Conservation (phyloP, 1,140 invertebrate genomes). For the Ceratina japonica region DNA sequence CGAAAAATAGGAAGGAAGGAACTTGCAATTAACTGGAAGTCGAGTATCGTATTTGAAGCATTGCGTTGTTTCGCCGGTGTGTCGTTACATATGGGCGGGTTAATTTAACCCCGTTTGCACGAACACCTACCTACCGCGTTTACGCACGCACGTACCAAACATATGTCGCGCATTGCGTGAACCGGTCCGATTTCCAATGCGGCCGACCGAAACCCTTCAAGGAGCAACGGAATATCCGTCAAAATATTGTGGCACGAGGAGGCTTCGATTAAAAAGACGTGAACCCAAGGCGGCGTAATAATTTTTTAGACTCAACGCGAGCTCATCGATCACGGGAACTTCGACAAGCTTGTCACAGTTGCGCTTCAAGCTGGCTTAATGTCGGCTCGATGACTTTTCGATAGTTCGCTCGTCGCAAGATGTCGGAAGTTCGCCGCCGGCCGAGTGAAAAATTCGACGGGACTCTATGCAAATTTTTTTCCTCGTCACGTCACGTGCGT, state of each 20-base stretch:
- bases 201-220: too few species aligned
- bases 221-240: not conserved
- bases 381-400: slow-evolving; percentile 78
- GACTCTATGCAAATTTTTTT: slow-evolving; percentile 78
- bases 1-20: not conserved
- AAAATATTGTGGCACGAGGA: not conserved
- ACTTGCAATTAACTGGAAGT: not conserved
- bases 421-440: slow-evolving; percentile 49
- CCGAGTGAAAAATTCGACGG: slow-evolving; percentile 65
- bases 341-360: slow-evolving; percentile 51
- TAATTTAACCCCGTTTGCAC: slow-evolving; percentile 69
- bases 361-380: slow-evolving; percentile 65
- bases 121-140: slow-evolving; percentile 39
- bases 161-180: slow-evolving; percentile 52
- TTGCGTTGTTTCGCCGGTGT: slow-evolving; percentile 35
- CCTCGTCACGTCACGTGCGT: slow-evolving; percentile 75
- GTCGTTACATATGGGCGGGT: slow-evolving; percentile 67
- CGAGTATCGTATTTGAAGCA: slow-evolving; percentile 12
- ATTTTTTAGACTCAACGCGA: slow-evolving; percentile 26
- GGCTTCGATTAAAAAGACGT: not conserved
- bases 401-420: slow-evolving; percentile 71
- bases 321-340: slow-evolving; percentile 59
- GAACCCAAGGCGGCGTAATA: not conserved
- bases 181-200: not conserved
- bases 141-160: slow-evolving; percentile 57